Percentiles rank a stretch among this genome's conserved stretches.
Conservation (phyloP, 2,113 vertebrate genomes). For the Naja naja region DNA sequence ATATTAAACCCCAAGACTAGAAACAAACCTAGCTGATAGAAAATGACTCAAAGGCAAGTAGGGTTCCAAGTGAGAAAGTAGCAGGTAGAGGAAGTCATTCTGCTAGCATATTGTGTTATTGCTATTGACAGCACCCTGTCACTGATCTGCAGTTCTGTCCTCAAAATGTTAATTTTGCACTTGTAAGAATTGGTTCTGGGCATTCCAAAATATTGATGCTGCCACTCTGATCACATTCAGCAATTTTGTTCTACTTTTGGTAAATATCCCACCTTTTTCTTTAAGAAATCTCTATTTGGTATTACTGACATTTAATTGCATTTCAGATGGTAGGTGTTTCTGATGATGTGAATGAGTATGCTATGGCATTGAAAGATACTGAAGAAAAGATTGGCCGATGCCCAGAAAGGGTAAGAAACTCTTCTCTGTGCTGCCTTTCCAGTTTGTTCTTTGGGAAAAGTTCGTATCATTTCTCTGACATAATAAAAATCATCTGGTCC, state of each 20-base stretch:
- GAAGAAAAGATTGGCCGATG: slow-evolving; percentile 94
- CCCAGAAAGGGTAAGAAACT: slow-evolving; percentile 77
- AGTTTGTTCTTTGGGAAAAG: slow-evolving; percentile 15
- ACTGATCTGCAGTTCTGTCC: neutral
- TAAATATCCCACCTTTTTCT: neutral
- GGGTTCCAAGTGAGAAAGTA: neutral
- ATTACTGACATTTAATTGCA: slow-evolving; percentile 27
- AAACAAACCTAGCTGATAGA: neutral
- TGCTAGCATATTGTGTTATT: neutral
- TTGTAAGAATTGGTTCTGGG: neutral
- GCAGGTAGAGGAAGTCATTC: neutral
- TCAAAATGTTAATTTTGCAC: neutral
- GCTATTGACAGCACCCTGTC: neutral
- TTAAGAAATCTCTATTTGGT: neutral
- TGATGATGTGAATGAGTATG: slow-evolving; percentile 95
- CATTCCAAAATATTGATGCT: neutral
- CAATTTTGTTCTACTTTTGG: neutral
- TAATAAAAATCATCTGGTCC: neutral
- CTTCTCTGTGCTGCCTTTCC: neutral
- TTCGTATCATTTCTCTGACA: neutral
- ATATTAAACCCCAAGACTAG: neutral
- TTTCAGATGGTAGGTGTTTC: slow-evolving; percentile 96
- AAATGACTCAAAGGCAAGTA: neutral
- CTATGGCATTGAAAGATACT: slow-evolving; percentile 91
- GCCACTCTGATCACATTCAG: neutral